Conservation (phyloP, 2,888 invertebrate species). For the Drosophila neutralis region DNA sequence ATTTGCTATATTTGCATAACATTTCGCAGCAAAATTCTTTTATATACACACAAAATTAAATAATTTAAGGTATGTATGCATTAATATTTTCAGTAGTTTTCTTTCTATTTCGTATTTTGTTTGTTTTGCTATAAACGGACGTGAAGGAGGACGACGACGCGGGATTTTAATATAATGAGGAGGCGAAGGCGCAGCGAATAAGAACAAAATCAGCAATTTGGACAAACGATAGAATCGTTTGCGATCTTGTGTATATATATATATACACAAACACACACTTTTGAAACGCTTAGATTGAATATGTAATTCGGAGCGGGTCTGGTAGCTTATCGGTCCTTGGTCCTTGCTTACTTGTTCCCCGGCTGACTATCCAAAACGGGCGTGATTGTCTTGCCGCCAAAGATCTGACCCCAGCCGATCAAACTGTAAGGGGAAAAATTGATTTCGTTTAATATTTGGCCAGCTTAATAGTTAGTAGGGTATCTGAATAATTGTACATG, state of each 20-base stretch:
- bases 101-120: conserved; percentile 51
- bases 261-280: conserved; percentile 32
- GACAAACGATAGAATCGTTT: conserved; percentile 28
- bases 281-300: conserved; percentile 51
- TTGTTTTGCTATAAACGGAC: conserved; percentile 67
- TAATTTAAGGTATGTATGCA: conserved; percentile 73
- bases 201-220: conserved; percentile 43
- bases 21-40: conserved; percentile 59
- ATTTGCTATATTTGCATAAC: conserved; percentile 67
- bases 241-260: conserved; percentile 31
- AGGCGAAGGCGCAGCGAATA: conserved; percentile 40
- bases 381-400: conserved; percentile 97
- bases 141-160: conserved; percentile 53
- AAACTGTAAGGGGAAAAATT: conserved; percentile 87
- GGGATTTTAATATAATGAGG: conserved; percentile 40
- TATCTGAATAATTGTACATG: too few species aligned
- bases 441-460: not conserved
- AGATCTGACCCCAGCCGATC: conserved; percentile 99
- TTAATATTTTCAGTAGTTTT: conserved; percentile 50
- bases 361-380: conserved; percentile 86
- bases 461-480: not conserved
- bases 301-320: conserved; percentile 47
- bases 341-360: conserved; percentile 59
- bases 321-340: conserved; percentile 25
- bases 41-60: conserved; percentile 73